Base-by-base conservation (phyloP, 2,888 invertebrate genomes). In the Polyommatus iphigenia region DNA sequence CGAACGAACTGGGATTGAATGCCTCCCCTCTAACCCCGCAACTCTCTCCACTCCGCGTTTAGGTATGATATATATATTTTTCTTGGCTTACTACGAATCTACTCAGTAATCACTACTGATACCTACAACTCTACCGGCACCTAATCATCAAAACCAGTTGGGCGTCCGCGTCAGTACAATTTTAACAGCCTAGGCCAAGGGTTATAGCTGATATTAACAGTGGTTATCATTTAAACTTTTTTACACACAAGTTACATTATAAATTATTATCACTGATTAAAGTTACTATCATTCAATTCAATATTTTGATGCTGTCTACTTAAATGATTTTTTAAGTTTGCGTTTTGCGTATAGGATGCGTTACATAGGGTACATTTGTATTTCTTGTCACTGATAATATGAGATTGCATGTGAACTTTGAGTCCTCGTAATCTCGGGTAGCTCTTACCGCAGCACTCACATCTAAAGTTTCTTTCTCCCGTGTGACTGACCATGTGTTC, bases 361-460 rank as follows among this genome's bases (percentile, higher is more conserved):
- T 87, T 91, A 79, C 96, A 96, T 71, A 91, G 15, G 0, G 87
- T 83, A 80, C 96, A 96, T 1, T 91, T 88, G 79, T 90, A 94
- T n/a, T 94, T 94, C 78, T 94, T 92, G 78, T 95, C 95, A 0
- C 89, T 91, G 0, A 87, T 92, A 78, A 87, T 91, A 78, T 95
- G 95, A 0, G 94, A 93, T 54, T 95, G 91, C 85, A 95, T 91
- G 82, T 96, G 95, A 0, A 95, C 95, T 18, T 95, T 90, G n/a
- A 93, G 77, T 0, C 90, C 91, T 0, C 91, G 82, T 4, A 92
- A 67, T 5, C 93, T 81, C 0, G 93, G 93, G 76, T 92, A 93
- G 15, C 89, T 90, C 78, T 93, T 93, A 0, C 91, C 93, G 78
- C 93, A 93, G 62, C 85, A 89, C 15, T 92, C 92, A 59, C 91